Evolutionary conservation across 2,113 vertebrate species (phyloP).

Genomic region (Anarrhichthys ocellatus): DNA sequence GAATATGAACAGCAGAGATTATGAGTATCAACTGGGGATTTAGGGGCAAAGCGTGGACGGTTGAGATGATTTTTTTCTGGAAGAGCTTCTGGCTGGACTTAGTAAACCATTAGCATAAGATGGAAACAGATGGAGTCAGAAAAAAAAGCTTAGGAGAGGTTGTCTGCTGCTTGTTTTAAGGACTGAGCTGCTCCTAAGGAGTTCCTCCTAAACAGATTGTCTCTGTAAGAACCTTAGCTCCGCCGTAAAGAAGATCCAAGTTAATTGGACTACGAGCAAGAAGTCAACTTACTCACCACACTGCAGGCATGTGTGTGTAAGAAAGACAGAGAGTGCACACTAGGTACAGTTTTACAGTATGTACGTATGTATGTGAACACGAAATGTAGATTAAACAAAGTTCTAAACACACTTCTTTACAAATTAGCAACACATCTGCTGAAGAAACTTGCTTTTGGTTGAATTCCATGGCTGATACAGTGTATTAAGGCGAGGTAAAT

Average conservation of each 20-base stretch:
- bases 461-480: slow-evolving; percentile 45
- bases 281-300: slow-evolving; percentile 36
- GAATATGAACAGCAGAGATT: slow-evolving; percentile 61
- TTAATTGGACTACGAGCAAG: slow-evolving; percentile 75
- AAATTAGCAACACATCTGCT: slow-evolving; percentile 37
- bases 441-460: slow-evolving; percentile 52
- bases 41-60: slow-evolving; percentile 34
- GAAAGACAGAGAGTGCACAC: not conserved
- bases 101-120: slow-evolving; percentile 45
- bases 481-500: slow-evolving; percentile 68
- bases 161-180: slow-evolving; percentile 69
- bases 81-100: slow-evolving; percentile 46
- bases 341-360: not conserved
- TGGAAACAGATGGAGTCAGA: slow-evolving; percentile 70
- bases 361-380: not conserved
- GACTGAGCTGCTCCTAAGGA: slow-evolving; percentile 74
- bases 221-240: slow-evolving; percentile 75
- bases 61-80: slow-evolving; percentile 40
- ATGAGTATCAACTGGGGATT: slow-evolving; percentile 59
- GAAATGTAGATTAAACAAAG: slow-evolving; percentile 7
- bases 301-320: not conserved
- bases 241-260: slow-evolving; percentile 44
- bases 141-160: slow-evolving; percentile 65
- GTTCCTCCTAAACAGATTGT: slow-evolving; percentile 73
- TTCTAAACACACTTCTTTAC: slow-evolving; percentile 16